Evolutionary conservation across 2,888 invertebrate species (phyloP).

Genomic region (Ormyrus labotus): DNA sequence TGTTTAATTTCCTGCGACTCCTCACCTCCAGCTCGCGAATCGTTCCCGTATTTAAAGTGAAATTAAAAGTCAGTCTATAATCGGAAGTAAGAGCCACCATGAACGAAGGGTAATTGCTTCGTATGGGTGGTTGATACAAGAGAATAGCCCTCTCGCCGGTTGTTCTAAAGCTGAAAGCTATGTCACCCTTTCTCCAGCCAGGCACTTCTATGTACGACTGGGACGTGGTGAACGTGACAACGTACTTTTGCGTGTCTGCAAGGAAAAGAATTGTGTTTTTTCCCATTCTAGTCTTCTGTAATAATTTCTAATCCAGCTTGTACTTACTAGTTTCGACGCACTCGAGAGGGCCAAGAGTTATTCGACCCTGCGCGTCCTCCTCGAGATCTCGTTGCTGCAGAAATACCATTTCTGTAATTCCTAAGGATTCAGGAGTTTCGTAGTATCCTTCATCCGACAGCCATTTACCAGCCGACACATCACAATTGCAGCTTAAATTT

Average conservation of each 20-base stretch:
- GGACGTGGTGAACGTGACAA: conserved; percentile 94
- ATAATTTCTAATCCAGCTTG: no score
- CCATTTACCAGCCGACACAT: conserved; percentile 91
- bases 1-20: conserved; percentile 88
- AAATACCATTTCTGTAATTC: conserved; percentile 94
- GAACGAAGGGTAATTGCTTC: conserved; percentile 92
- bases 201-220: conserved; percentile 95
- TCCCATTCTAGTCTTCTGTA: no score
- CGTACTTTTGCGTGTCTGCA: conserved; percentile 91
- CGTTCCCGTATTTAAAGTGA: conserved; percentile 89
- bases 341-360: conserved; percentile 92
- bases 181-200: conserved; percentile 94
- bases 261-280: not conserved
- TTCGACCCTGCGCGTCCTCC: conserved; percentile 89
- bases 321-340: conserved; percentile 94
- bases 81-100: conserved; percentile 92
- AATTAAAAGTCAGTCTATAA: conserved; percentile 92
- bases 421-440: conserved; percentile 87
- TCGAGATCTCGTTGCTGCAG: conserved; percentile 89
- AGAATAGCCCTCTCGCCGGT: conserved; percentile 93
- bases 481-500: conserved; percentile 92
- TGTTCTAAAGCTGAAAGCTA: conserved; percentile 94
- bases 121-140: conserved; percentile 92
- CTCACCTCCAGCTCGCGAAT: conserved; percentile 89
- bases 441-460: conserved; percentile 92